Evolutionary conservation across 2,888 invertebrate species (phyloP), one percentile per base, ranked within the genome.

Genomic region (Caenorhabditis afra): DNA sequence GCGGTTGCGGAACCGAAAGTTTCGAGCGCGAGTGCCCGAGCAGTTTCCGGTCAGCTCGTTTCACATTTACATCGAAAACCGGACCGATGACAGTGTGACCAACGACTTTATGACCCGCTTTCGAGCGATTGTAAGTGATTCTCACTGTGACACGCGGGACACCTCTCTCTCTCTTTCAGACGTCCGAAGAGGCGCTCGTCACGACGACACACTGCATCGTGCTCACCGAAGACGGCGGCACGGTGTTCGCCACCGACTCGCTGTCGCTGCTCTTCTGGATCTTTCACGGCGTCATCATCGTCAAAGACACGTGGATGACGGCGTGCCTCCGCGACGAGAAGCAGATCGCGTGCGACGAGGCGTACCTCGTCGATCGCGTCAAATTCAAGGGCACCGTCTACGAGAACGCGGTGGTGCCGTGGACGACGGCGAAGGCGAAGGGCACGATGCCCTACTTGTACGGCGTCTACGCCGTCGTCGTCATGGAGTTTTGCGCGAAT

Each of bases 261-360:
- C 3, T 68, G 1, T 20, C 49, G 0, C 10, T 52, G 10, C 52
- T 68, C 11, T 1, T 20, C 3, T 58, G 39, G 50, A 44, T 68
- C 8, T 59, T 68, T 44, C 22, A 22, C 29, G 67, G 67, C 18
- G 50, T 23, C 0, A 68, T 68, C 1, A 59, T 68, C 2, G 41
- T 58, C 10, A 49, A 44, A 16, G 67, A 68, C 7, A 20, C n/a
- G 8, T 68, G 67, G 67, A 58, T 68, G 58, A 5, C 44, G 7
- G 67, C 39, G 7, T 68, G 58, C 44, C n/a, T 68, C 12, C 10
- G 23, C 1, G 29, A 68, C 39, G 20, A 11, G 44, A 58, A 41
- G 20, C 5, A 18, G 0, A 58, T 68, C n/a, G 4, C 5, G 0
- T 11, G 41, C 22, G 67, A 68, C 20, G 20, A 7, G 0, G 23